phyloP scores from a whole-genome alignment of 2,888 invertebrate genomes.

The Melanchra persicariae region DNA sequence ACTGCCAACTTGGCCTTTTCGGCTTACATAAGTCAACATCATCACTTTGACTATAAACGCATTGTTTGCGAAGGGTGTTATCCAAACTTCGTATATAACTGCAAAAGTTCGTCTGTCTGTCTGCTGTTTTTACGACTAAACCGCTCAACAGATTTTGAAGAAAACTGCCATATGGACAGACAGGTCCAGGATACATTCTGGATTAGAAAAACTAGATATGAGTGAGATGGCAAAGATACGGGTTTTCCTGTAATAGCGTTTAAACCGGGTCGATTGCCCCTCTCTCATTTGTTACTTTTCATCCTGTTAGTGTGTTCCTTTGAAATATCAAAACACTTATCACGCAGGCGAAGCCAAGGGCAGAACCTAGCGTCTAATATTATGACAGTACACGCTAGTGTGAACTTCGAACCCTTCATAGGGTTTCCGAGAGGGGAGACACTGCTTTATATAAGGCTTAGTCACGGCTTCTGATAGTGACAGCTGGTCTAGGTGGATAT shows the following conservation, averaged over 20 bases:
- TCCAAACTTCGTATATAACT: constrained; percentile 4
- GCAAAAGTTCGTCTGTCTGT: neutral
- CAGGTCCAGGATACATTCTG: neutral
- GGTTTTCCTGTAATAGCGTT: neutral
- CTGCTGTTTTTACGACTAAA: neutral
- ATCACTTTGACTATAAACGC: constrained; percentile 12
- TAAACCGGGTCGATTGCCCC: neutral
- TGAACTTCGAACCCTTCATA: constrained; percentile 65
- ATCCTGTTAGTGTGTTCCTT: neutral
- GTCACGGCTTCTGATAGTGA: constrained; percentile 50
- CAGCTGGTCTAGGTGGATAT: constrained; percentile 53
- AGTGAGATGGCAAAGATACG: neutral
- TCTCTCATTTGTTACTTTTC: neutral
- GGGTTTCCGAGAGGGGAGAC: constrained; percentile 67
- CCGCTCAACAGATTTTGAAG: neutral
- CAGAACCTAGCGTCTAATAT: constrained; percentile 2
- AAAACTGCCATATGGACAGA: no score
- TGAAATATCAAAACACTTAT: neutral
- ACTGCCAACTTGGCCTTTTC: constrained; percentile 10
- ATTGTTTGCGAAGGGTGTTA: constrained; percentile 44
- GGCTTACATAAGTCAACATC: constrained; percentile 15
- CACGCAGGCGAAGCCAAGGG: neutral
- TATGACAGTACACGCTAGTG: constrained; percentile 41
- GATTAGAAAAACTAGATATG: no score
- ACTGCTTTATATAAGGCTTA: constrained; percentile 58